Evolutionary conservation across 2,888 invertebrate species (phyloP).

Genomic region (Papilio demoleus): DNA sequence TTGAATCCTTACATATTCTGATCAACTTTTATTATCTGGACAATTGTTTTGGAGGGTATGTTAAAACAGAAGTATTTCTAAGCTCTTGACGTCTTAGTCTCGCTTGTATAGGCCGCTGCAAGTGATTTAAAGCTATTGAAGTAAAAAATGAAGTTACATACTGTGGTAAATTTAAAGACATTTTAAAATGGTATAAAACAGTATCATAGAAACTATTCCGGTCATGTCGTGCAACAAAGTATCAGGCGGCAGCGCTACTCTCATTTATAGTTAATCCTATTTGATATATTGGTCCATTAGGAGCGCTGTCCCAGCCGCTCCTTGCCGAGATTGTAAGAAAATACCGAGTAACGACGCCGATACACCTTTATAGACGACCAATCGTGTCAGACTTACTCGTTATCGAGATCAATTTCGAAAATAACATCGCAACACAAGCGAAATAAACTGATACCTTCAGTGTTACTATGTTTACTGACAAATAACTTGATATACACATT

Average conservation of each 20-base stretch:
- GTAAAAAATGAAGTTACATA: neutral
- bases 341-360: conserved; percentile 60
- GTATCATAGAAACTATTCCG: conserved; percentile 61
- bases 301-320: conserved; percentile 68
- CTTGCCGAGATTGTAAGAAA: conserved; percentile 73
- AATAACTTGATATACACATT: neutral
- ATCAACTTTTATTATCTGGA: too few species aligned
- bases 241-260: conserved; percentile 68
- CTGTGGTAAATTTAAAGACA: conserved; percentile 24
- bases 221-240: conserved; percentile 71
- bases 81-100: neutral
- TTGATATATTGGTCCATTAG: conserved; percentile 80
- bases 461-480: conserved; percentile 35
- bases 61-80: neutral
- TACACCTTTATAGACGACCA: conserved; percentile 61
- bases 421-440: conserved; percentile 35
- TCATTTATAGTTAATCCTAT: conserved; percentile 79
- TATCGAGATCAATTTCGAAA: conserved; percentile 43
- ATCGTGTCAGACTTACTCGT: conserved; percentile 47
- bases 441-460: conserved; percentile 48
- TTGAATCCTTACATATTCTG: too few species aligned
- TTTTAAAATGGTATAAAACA: conserved; percentile 54
- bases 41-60: too few species aligned
- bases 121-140: neutral
- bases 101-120: neutral